Evolutionary conservation across 2,888 invertebrate species (phyloP).

Genomic region (Penaeus monodon): DNA sequence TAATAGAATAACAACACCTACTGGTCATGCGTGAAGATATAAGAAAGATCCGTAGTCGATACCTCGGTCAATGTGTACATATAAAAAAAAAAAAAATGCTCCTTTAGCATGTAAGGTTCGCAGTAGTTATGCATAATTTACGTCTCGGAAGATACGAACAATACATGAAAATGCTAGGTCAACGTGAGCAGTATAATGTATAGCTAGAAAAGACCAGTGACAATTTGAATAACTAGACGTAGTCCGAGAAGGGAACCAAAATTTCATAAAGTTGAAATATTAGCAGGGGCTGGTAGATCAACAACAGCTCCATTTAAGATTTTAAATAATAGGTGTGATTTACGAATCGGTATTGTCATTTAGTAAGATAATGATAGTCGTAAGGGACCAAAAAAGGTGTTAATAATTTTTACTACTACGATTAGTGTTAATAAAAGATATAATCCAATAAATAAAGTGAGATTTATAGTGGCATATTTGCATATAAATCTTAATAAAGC

Average conservation of each 20-base stretch:
- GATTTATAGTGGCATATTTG: too few species aligned
- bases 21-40: constrained; percentile 74
- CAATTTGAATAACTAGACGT: constrained; percentile 75
- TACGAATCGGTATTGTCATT: constrained; percentile 12
- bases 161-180: too few species aligned
- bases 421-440: background rate
- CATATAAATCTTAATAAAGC: too few species aligned
- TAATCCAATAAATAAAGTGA: too few species aligned
- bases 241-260: constrained; percentile 78
- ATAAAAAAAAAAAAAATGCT: constrained; percentile 80
- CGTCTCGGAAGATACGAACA: too few species aligned
- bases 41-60: constrained; percentile 69
- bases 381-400: background rate
- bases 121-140: too few species aligned
- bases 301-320: too few species aligned
- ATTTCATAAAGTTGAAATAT: constrained; percentile 79
- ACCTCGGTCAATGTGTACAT: constrained; percentile 77
- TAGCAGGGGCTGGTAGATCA: too few species aligned
- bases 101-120: too few species aligned
- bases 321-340: too few species aligned
- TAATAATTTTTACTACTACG: constrained; percentile 1
- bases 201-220: constrained; percentile 73
- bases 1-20: constrained; percentile 78
- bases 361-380: background rate
- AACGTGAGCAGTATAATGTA: constrained; percentile 79